Percentiles rank a stretch among this genome's conserved stretches.
Evolutionary conservation across 2,797 vertebrate species (phyloP).

Genomic region (Myoxocephalus aenaeus): DNA sequence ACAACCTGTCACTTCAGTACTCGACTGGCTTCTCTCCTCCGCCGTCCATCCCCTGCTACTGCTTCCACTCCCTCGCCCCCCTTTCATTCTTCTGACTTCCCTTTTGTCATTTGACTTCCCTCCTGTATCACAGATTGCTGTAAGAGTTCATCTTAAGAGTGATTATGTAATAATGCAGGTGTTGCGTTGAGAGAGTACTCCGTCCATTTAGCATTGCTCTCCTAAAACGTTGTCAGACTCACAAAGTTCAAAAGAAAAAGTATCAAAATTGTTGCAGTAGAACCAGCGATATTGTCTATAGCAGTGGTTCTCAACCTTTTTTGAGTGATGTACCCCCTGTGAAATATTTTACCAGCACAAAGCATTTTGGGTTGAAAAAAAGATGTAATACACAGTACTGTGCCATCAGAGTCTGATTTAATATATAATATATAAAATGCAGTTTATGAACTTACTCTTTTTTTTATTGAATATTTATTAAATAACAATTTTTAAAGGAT

Average conservation of each 20-base stretch:
- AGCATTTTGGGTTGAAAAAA: too few species aligned
- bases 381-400: too few species aligned
- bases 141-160: neutral
- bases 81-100: neutral
- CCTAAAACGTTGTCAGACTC: neutral
- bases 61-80: neutral
- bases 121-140: constrained; percentile 1
- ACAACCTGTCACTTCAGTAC: constrained; percentile 70
- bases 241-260: neutral
- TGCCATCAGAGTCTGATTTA: too few species aligned
- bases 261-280: neutral
- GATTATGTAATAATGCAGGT: neutral
- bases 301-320: too few species aligned
- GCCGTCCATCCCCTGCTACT: neutral
- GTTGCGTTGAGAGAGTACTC: neutral
- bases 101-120: neutral
- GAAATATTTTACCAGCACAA: too few species aligned
- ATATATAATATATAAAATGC: too few species aligned
- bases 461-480: too few species aligned
- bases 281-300: neutral
- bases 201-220: neutral
- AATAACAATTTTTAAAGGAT: too few species aligned
- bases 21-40: constrained; percentile 35
- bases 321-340: too few species aligned
- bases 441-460: too few species aligned